phyloP scores from a whole-genome alignment of 2,888 invertebrate genomes.

The Rhagophthalmus giganteus region DNA sequence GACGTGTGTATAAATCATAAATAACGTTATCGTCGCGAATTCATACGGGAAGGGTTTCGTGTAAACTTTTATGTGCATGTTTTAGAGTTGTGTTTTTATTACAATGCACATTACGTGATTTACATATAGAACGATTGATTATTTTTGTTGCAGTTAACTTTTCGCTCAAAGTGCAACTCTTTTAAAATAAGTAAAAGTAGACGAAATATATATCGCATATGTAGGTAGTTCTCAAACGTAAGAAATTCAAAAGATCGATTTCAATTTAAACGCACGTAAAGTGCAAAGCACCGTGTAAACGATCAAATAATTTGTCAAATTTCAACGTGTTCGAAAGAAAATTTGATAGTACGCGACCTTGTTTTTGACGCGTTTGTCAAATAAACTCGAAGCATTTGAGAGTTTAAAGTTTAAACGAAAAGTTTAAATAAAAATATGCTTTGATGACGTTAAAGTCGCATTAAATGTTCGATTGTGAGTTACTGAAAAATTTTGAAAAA shows the following conservation, averaged over 20 bases:
- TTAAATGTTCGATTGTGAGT: too few relatives aligned
- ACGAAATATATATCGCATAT: background rate
- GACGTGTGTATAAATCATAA: background rate
- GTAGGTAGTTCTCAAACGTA: background rate
- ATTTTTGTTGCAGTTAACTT: background rate
- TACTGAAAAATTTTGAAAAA: too few relatives aligned
- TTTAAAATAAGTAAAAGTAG: background rate
- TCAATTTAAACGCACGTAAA: too few relatives aligned
- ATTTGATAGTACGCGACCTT: too few relatives aligned
- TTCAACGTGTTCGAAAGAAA: too few relatives aligned
- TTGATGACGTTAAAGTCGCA: too few relatives aligned
- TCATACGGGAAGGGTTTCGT: background rate
- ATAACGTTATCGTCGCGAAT: background rate
- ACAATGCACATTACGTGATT: constrained; percentile 1
- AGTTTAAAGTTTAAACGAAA: too few relatives aligned
- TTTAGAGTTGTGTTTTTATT: background rate
- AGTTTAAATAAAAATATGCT: too few relatives aligned
- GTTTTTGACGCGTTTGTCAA: too few relatives aligned
- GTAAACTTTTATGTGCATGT: background rate
- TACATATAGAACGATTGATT: background rate
- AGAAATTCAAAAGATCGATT: too few relatives aligned
- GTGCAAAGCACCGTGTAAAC: too few relatives aligned
- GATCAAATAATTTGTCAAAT: background rate
- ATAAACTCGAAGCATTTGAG: too few relatives aligned
- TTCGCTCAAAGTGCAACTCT: background rate